Evolutionary conservation across 2,797 vertebrate genomes (phyloP).

Genomic region (Phataginus tricuspis): DNA sequence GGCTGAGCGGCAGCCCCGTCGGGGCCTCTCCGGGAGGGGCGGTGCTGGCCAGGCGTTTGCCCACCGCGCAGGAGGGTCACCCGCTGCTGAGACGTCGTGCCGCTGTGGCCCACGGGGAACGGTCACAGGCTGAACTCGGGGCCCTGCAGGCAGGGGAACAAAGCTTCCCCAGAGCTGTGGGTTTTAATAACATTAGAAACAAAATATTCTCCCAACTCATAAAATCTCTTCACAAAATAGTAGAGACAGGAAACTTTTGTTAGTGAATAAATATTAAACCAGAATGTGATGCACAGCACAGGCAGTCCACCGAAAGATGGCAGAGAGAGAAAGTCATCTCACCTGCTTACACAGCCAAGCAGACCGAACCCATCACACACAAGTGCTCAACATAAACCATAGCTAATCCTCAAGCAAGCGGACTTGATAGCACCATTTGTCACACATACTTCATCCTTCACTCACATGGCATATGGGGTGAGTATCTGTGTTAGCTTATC

Average conservation of each 20-base stretch:
- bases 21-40: background rate
- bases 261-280: background rate
- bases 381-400: background rate
- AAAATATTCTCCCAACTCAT: background rate
- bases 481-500: background rate
- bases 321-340: background rate
- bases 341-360: background rate
- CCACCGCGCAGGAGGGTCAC: background rate
- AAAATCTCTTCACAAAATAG: background rate
- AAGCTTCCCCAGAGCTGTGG: background rate
- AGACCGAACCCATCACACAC: background rate
- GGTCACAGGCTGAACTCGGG: background rate
- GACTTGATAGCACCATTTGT: background rate
- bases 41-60: fast-evolving
- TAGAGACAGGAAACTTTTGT: background rate
- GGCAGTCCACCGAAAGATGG: background rate
- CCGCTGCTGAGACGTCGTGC: background rate
- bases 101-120: background rate
- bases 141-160: no score
- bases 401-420: background rate
- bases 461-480: background rate
- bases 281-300: background rate
- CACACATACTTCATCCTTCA: background rate
- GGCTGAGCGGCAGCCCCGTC: background rate
- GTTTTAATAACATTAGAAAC: background rate